Base-by-base conservation (phyloP, 2,797 vertebrate species). In the Clarias fuscus region DNA sequence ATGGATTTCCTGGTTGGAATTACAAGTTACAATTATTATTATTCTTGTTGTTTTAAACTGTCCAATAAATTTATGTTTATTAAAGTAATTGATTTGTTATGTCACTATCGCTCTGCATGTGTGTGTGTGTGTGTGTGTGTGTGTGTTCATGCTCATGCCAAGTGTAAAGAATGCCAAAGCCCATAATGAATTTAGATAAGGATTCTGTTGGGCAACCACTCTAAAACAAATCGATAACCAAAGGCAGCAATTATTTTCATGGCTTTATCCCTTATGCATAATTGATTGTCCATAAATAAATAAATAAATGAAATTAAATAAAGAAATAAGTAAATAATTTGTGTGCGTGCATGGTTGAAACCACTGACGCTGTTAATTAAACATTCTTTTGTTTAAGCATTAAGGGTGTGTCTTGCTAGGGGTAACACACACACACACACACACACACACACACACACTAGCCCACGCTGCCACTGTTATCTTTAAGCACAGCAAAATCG, bases 191-290 rank as follows among this genome's bases (percentile, higher is more conserved):
- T 85, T 90, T 89, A 88, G 88, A 88, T 90, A 89, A 70, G 65
- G 78, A 90, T 90, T 90, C 80, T 90, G 78, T 89, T 86, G 88
- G 87, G 87, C 88, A 87, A 75, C 11, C n/a, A 86, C 83, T 87
- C 88, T 85, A 67, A 48, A 86, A 86, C 87, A 27, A 59, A 85
- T 81, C 24, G 17, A 67, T 81, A 85, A 88, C 85, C 85, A 81
- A 85, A 85, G 90, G 91, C 89, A 91, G 91, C 88, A 87, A 82
- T 88, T 87, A 90, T 91, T 89, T 91, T 83, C 81, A 70, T 88
- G 88, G 79, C 80, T 88, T 48, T 89, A 82, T 92, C 88, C 89
- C 87, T 89, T 79, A 72, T 88, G 92, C 87, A 88, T 86, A 89
- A 90, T 77, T 88, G 68, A 82, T 59, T 82, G 82, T 76, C 61